Evolutionary conservation across 92 coral and sea anemone genomes (phyloP).

Genomic region (Siderastrea siderea): DNA sequence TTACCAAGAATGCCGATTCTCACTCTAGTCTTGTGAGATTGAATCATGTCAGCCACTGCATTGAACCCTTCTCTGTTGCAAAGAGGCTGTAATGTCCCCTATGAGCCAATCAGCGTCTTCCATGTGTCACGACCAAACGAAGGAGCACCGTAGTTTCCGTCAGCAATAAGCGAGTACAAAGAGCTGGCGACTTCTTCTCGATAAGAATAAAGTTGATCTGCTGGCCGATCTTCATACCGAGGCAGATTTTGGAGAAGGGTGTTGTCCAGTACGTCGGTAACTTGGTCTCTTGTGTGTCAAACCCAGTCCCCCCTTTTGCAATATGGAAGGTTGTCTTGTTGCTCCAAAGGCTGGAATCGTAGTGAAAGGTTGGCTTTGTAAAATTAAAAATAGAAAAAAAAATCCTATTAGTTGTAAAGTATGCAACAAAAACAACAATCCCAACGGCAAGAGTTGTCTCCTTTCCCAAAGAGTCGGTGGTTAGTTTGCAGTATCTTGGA

Average conservation of each 20-base stretch:
- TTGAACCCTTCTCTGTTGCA: constrained; percentile 10
- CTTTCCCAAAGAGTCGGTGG: too few species aligned
- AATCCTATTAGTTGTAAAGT: too few species aligned
- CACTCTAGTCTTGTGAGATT: background rate
- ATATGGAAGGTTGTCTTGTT: background rate
- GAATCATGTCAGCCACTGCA: background rate
- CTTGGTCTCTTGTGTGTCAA: background rate
- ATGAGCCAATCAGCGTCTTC: constrained; percentile 10
- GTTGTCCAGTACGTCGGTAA: constrained; percentile 4
- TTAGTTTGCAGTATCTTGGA: too few species aligned
- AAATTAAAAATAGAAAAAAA: too few species aligned
- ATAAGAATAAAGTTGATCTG: background rate
- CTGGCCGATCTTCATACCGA: background rate
- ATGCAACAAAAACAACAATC: too few species aligned
- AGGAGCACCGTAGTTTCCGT: constrained; percentile 10
- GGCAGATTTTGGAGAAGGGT: background rate
- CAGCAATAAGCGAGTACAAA: constrained; percentile 20
- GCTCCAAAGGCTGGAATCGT: background rate
- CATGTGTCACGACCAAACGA: background rate
- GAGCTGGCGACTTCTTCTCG: background rate
- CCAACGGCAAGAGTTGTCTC: too few species aligned
- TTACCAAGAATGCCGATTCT: constrained; percentile 14
- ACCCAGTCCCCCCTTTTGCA: background rate
- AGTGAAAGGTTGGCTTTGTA: background rate
- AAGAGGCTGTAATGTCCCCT: background rate